These are phyloP conservation scores for Tetragonula carbonaria DNA, from an alignment of 2,888 invertebrate genomes.

Conservation along the genomic window DNA sequence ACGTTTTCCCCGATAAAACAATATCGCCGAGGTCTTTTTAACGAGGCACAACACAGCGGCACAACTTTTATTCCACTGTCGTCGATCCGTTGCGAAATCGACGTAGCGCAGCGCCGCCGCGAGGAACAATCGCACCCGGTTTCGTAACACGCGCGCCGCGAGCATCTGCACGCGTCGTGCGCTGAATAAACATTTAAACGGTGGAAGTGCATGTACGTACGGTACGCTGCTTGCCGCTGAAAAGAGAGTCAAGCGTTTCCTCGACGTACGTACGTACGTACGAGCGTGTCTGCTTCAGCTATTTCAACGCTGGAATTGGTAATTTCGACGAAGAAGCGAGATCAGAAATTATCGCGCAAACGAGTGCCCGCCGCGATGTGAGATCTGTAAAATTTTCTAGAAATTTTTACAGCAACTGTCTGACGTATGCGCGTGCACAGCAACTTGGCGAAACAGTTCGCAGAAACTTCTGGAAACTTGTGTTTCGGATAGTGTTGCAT, in stretches of 20 bases:
- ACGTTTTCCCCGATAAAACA: slow-evolving; percentile 49
- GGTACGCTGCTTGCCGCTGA: not conserved
- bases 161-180: slow-evolving; percentile 46
- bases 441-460: too few species aligned
- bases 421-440: too few species aligned
- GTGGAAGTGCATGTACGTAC: not conserved
- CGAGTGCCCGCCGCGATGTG: too few species aligned
- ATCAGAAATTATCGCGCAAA: not conserved
- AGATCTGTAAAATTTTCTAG: too few species aligned
- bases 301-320: not conserved
- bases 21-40: slow-evolving; percentile 27
- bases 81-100: slow-evolving; percentile 47
- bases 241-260: not conserved
- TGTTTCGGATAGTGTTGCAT: too few species aligned
- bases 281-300: not conserved
- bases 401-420: too few species aligned
- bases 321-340: not conserved
- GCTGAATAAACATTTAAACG: slow-evolving; percentile 30
- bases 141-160: slow-evolving; percentile 52
- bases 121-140: slow-evolving; percentile 48
- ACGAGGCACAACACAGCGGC: slow-evolving; percentile 20
- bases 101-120: not conserved
- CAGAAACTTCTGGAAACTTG: too few species aligned
- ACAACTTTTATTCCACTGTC: slow-evolving; percentile 29
- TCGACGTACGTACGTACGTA: not conserved